Base-by-base conservation (phyloP, 37 sponge, comb jelly and placozoan species). In the Aplysina aerophoba region DNA sequence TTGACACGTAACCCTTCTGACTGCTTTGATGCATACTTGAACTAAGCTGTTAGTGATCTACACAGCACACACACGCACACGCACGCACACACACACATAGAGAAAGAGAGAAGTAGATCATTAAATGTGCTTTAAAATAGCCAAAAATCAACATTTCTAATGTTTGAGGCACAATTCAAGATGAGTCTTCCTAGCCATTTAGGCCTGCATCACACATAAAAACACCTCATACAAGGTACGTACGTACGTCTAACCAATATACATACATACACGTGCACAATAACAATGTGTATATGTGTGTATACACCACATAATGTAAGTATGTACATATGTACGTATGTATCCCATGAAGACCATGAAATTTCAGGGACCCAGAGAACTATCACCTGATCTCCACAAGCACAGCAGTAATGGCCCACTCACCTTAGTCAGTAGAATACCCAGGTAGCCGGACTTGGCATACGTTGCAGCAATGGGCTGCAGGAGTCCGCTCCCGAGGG, bases 401-500 rank as follows among this genome's bases (percentile, higher is more conserved):
- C n/a, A n/a, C 50, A 44, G 50, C 6, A 3, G 50, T 44, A 44
- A 8, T 44, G 50, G 8, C 3, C 25, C 22, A 24, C 55, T 25
- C 62, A 97, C 98, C 88, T 97, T 94, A 16, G 85, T 85, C 57
- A 97, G 44, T 3, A 97, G 82, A 14, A 97, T 61, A 4, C 91
- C 95, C 22, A 97, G 85, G 57, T 89, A 97, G 4, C 98, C 98
- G 25, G 92, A 84, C 31, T 85, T 85, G 22, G 95, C 93, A 73
- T 95, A 94, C 22, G 79, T 72, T 24, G 91, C 74, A 41, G 98
- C 87, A 14, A 90, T 92, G 83, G 86, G 85, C 87, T 93, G 91
- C 28, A 74, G 85, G 34, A 93, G 24, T 55, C 72, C 35, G 19
- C 59, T 17, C 17, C 34, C 19, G 28, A 92, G 59, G 31, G 73